These are phyloP conservation scores for Eulemur albifrons DNA, from an alignment of 2,797 vertebrate species.

Conservation along the genomic window DNA sequence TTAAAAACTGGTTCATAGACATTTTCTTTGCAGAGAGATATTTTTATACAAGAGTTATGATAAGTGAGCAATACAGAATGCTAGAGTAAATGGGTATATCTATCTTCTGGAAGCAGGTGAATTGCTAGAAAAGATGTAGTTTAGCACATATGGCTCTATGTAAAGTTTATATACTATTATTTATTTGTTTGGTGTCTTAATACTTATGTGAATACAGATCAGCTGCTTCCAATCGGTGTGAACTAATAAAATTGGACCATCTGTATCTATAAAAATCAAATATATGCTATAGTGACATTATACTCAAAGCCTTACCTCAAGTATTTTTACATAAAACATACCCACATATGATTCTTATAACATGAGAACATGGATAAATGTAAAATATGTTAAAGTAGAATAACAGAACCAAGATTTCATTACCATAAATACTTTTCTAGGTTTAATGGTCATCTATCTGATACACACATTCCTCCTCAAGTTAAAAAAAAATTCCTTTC, in stretches of 20 bases:
- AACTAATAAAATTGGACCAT: neutral
- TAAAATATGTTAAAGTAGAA: neutral
- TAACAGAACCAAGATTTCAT: neutral
- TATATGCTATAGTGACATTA: neutral
- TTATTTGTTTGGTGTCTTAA: neutral
- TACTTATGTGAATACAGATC: neutral
- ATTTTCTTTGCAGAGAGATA: neutral
- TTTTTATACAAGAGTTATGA: neutral
- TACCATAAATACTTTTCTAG: neutral
- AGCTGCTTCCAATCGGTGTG: neutral
- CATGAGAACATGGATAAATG: neutral
- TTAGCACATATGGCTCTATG: neutral
- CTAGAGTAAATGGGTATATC: neutral
- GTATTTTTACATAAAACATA: neutral
- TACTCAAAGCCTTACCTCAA: neutral
- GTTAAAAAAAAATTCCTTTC: constrained; percentile 18
- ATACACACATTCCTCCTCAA: neutral
- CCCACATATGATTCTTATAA: neutral
- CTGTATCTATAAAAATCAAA: neutral
- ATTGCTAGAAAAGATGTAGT: neutral
- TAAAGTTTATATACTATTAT: neutral
- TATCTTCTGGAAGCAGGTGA: neutral
- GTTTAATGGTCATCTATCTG: constrained; percentile 10
- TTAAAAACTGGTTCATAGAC: neutral
- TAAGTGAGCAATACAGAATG: neutral